Percentiles rank a stretch among this genome's conserved stretches.
Conservation (phyloP, 2,113 vertebrate species). For the Chauna torquata region DNA sequence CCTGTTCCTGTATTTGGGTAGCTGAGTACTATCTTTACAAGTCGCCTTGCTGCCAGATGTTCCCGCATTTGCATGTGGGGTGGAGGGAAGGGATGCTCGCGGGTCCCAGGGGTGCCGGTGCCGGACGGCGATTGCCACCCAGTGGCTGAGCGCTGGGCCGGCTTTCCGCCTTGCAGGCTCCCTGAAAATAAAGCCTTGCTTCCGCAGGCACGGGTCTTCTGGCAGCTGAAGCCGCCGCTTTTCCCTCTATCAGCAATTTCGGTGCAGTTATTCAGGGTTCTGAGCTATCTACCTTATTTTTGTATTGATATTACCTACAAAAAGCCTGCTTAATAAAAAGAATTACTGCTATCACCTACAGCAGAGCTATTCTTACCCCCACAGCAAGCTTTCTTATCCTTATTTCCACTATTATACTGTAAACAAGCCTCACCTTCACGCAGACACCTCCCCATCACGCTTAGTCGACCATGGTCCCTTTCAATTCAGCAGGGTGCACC, state of each 20-base stretch:
- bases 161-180: not conserved
- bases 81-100: not conserved
- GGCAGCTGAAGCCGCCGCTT: not conserved
- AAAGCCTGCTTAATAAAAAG: accelerated
- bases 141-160: not conserved
- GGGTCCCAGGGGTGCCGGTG: not conserved
- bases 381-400: not conserved
- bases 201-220: accelerated
- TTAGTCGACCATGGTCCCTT: not conserved
- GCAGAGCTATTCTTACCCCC: not conserved
- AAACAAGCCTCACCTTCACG: not conserved
- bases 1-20: conserved; percentile 43
- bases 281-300: not conserved
- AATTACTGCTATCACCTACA: accelerated
- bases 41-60: not conserved
- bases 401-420: accelerated
- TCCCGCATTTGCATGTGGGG: conserved; percentile 40
- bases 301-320: accelerated
- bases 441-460: not conserved
- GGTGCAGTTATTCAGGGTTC: not conserved
- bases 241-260: accelerated
- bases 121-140: conserved; percentile 47
- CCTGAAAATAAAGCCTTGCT: accelerated
- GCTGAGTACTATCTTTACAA: conserved; percentile 41
- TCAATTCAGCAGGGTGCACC: not conserved